Percentiles rank a stretch among this genome's conserved stretches.
phyloP scores from a whole-genome alignment of 2,797 vertebrate species.

The Pogonophryne albipinna region DNA sequence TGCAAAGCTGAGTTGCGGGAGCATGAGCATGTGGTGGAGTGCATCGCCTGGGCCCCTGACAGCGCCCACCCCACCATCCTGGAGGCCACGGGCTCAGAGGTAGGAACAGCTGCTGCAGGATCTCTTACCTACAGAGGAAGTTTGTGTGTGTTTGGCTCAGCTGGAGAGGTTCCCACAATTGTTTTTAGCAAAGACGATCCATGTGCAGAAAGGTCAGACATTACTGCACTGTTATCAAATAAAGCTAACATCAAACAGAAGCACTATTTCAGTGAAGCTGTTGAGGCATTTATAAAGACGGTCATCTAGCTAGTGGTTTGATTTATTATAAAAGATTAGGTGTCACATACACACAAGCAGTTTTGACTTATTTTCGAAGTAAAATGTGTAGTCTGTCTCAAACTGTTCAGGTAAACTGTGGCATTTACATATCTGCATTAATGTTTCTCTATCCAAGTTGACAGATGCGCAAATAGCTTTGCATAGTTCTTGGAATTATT shows the following conservation, averaged over 20 bases:
- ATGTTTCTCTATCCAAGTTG: not conserved
- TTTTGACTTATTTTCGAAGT: not conserved
- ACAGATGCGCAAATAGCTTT: too few species aligned
- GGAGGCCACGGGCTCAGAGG: slow-evolving; percentile 99
- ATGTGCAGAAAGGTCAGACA: not conserved
- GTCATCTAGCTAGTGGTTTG: not conserved
- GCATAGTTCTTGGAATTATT: too few species aligned
- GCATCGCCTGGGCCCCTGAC: slow-evolving; percentile 98
- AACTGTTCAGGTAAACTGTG: not conserved
- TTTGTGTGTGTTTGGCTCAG: slow-evolving; percentile 13
- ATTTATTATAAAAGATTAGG: not conserved
- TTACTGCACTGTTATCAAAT: not conserved
- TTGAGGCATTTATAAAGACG: not conserved
- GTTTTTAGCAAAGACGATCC: not conserved
- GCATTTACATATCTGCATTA: not conserved
- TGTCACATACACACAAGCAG: not conserved
- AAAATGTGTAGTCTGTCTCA: not conserved
- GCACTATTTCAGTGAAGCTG: not conserved
- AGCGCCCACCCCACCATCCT: slow-evolving; percentile 95
- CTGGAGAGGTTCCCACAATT: slow-evolving; percentile 3
- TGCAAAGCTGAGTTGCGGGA: slow-evolving; percentile 99
- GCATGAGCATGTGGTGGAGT: slow-evolving; percentile 99
- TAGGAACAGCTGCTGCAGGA: slow-evolving; percentile 58
- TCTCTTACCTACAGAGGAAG: slow-evolving; percentile 5
- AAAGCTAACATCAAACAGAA: not conserved